Conservation (phyloP, 2,888 invertebrate species). For the Brachyopa scutellaris region DNA sequence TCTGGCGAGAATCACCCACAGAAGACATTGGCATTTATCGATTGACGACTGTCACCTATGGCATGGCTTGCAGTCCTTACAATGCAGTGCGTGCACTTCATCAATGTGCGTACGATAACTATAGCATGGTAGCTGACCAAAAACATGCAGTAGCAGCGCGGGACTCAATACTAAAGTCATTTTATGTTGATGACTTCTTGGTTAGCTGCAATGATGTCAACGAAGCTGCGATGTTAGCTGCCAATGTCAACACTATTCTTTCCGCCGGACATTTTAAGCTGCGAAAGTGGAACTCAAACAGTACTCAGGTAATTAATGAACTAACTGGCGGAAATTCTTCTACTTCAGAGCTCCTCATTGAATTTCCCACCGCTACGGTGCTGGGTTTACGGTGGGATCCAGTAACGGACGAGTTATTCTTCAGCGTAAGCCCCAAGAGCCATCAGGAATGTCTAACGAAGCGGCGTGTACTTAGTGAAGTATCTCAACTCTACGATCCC, state of each 20-base stretch:
- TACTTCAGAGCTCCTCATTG: slow-evolving; percentile 6
- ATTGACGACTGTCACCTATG: too few relatives aligned
- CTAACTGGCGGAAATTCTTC: too few relatives aligned
- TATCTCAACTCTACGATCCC: slow-evolving; percentile 24
- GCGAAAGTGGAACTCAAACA: slow-evolving; percentile 37
- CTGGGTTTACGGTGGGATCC: slow-evolving; percentile 33
- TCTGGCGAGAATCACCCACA: too few relatives aligned
- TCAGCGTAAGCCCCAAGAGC: not conserved
- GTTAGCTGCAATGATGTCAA: slow-evolving; percentile 12
- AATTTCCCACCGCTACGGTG: not conserved
- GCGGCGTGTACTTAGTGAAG: slow-evolving; percentile 19
- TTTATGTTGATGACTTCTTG: slow-evolving; percentile 52
- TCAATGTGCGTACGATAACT: slow-evolving; percentile 41
- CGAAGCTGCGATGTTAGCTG: not conserved
- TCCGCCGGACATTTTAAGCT: slow-evolving; percentile 17
- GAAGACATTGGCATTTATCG: too few relatives aligned
- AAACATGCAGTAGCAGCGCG: slow-evolving; percentile 10
- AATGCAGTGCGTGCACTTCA: slow-evolving; percentile 26
- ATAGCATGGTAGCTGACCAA: not conserved
- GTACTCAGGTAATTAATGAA: too few relatives aligned
- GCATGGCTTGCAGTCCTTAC: too few relatives aligned
- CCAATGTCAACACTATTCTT: slow-evolving; percentile 21
- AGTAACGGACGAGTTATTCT: slow-evolving; percentile 1
- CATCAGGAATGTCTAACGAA: slow-evolving; percentile 1
- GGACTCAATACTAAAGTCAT: slow-evolving; percentile 27